Evolutionary conservation across 2,888 invertebrate species (phyloP).

Genomic region (Oeneis ivallda): DNA sequence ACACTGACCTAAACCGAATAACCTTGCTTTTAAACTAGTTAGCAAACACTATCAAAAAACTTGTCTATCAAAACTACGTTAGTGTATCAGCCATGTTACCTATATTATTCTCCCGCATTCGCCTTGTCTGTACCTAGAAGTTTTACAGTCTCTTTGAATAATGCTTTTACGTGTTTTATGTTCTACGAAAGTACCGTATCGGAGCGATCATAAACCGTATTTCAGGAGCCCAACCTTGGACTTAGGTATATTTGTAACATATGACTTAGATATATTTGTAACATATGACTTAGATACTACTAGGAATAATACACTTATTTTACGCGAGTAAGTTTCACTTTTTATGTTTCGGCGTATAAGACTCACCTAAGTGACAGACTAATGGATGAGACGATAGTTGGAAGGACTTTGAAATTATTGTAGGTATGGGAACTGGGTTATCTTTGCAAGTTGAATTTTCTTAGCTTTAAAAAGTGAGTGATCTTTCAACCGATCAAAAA

Average conservation of each 20-base stretch:
- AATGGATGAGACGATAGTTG: not conserved
- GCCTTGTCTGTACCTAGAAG: slow-evolving; percentile 8
- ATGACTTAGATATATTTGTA: not conserved
- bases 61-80: not conserved
- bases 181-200: slow-evolving; percentile 14
- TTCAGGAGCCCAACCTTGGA: slow-evolving; percentile 7
- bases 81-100: not conserved
- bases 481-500: too few relatives aligned
- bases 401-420: not conserved
- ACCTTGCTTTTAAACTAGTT: slow-evolving; percentile 4
- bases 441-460: too few relatives aligned
- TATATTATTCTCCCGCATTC: slow-evolving; percentile 2
- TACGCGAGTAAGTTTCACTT: not conserved
- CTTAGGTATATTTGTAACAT: not conserved
- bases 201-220: slow-evolving; percentile 11
- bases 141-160: slow-evolving; percentile 18
- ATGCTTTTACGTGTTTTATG: slow-evolving; percentile 14
- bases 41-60: not conserved
- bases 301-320: not conserved
- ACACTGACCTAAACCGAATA: not conserved
- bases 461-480: too few relatives aligned
- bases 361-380: not conserved
- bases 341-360: not conserved
- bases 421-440: too few relatives aligned
- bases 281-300: not conserved